phyloP scores from a whole-genome alignment of 1,140 invertebrate species.

The Paraescarpia echinospica region DNA sequence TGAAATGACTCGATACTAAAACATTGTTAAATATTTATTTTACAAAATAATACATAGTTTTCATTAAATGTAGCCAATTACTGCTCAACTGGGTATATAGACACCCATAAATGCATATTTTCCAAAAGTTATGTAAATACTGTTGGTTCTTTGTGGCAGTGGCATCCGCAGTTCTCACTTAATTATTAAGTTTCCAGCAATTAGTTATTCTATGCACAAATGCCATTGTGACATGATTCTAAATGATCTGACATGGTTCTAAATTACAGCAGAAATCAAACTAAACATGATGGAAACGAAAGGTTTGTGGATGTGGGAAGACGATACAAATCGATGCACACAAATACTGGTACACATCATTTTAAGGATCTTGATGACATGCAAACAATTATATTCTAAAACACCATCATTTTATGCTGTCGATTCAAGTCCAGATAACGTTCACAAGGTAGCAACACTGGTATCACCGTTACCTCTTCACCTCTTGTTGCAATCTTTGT shows the following conservation, averaged over 20 bases:
- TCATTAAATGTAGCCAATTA: background rate
- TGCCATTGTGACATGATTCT: background rate
- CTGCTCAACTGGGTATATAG: background rate
- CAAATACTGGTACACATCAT: background rate
- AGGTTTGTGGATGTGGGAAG: no score
- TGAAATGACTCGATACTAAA: background rate
- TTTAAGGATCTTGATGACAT: background rate
- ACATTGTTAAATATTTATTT: background rate
- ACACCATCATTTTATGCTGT: background rate
- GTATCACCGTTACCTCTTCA: conserved; percentile 13
- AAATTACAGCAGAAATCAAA: no score
- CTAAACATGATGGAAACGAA: background rate
- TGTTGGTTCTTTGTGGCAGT: background rate
- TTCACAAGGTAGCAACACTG: background rate
- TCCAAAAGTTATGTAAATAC: background rate
- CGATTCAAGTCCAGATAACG: background rate
- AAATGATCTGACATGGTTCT: no score
- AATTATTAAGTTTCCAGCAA: background rate
- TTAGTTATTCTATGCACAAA: background rate
- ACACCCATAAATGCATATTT: background rate
- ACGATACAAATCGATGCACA: background rate
- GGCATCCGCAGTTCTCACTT: background rate
- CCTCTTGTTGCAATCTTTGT: background rate
- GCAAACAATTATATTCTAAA: background rate
- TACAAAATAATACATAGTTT: background rate